Conservation (phyloP, 1,140 invertebrate species). For the Diachasmimorpha longicaudata region DNA sequence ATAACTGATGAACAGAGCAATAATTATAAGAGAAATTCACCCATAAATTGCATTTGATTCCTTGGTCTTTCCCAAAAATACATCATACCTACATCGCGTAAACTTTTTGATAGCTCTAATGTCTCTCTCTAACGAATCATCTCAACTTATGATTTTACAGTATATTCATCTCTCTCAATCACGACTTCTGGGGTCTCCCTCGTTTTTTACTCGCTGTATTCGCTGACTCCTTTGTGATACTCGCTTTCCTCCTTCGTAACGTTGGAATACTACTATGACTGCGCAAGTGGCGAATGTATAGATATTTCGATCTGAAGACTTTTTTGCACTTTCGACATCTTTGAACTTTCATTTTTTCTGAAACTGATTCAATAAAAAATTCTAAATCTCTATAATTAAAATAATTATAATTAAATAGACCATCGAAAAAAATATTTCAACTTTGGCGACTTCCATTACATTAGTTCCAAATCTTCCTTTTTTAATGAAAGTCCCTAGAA, state of each 20-base stretch:
- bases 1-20: neutral
- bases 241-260: neutral
- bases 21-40: neutral
- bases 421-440: neutral
- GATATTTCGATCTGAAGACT: neutral
- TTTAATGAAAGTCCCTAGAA: no score
- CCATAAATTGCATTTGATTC: neutral
- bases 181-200: neutral
- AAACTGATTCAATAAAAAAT: neutral
- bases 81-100: neutral
- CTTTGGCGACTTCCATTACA: no score
- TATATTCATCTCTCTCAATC: neutral
- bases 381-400: no score
- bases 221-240: neutral
- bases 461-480: no score
- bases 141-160: no score
- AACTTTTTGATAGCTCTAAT: neutral
- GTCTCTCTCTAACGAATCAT: neutral
- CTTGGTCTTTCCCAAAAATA: neutral
- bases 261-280: neutral
- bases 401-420: no score
- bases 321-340: neutral
- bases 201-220: neutral
- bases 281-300: neutral
- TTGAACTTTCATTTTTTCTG: neutral